Evolutionary conservation across 2,113 vertebrate genomes (phyloP), one percentile per base, ranked within the genome.

Genomic region (Cynoglossus semilaevis): DNA sequence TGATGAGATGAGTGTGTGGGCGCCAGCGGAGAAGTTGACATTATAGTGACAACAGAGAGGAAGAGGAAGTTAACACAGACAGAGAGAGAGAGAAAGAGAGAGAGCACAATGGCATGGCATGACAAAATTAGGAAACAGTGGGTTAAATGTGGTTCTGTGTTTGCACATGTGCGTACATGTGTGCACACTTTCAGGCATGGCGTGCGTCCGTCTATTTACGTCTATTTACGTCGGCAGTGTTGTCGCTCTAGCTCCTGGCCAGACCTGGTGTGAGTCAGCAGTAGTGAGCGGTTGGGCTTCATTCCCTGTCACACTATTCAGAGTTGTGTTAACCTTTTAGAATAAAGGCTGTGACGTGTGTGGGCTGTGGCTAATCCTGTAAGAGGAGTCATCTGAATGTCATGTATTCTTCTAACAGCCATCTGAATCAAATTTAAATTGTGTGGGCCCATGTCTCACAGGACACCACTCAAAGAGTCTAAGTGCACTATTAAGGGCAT

Each of bases 241-340:
- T 58, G 70, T 74, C 69, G 67, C 43, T 63, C 72, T 68, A 15
- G 51, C 85, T 84, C 81, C 83, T 85, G 81, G 72, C 62, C 34
- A 34, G 66, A 63, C 65, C 71, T 61, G 66, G 50, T 56, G 73
- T 87, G 84, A 84, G 73, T 86, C 86, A 85, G 75, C 70, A 62
- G 63, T 54, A 71, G 57, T 67, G 72, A 62, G 54, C 59, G 70
- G 63, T 72, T 68, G 61, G 71, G 71, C 59, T 45, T 67, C 15
- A 51, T 69, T 72, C 70, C 55, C 61, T 11, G 65, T 72, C 75
- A 71, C 77, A 65, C 61, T 56, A 71, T 68, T 53, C 63, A 62
- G 77, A 83, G 79, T 84, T 81, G 79, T 79, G 77, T 82, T 85
- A 86, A 87, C 80, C 85, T 88, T 87, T 85, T 45, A 79, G 60